Evolutionary conservation across 2,113 vertebrate species (phyloP).

Genomic region (Myotis yumanensis): DNA sequence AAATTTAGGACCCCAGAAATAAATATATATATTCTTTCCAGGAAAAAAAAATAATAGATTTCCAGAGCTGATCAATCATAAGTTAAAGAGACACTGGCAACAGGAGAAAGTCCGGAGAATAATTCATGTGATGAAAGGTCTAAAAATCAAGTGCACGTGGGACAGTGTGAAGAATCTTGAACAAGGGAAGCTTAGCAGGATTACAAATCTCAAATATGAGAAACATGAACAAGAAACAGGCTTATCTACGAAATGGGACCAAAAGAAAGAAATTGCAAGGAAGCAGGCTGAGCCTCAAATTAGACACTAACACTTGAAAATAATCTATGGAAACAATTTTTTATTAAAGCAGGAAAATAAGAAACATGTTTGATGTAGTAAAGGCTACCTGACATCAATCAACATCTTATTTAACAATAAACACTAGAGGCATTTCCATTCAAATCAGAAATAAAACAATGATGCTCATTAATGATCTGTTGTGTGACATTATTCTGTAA

Average conservation of each 20-base stretch:
- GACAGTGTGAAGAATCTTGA: neutral
- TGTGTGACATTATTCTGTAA: conserved; percentile 15
- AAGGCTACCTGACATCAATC: neutral
- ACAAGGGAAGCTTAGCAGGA: neutral
- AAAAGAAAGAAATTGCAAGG: neutral
- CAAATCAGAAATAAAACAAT: conserved; percentile 37
- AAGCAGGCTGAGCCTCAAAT: neutral
- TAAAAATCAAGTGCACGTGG: neutral
- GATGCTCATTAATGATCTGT: neutral
- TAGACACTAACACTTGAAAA: conserved; percentile 1
- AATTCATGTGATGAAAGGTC: neutral
- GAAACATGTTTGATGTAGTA: neutral
- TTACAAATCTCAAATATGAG: neutral
- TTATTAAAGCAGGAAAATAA: neutral
- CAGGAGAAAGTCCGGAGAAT: neutral
- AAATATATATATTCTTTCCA: neutral
- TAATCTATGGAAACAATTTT: neutral
- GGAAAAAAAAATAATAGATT: neutral
- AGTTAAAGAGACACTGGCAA: neutral
- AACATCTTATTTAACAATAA: neutral
- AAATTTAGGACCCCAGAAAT: neutral
- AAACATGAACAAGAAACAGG: neutral
- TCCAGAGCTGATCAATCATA: neutral
- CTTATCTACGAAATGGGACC: neutral
- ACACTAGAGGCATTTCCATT: neutral